phyloP scores from a whole-genome alignment of 2,797 vertebrate species.

The Aratinga solstitialis region DNA sequence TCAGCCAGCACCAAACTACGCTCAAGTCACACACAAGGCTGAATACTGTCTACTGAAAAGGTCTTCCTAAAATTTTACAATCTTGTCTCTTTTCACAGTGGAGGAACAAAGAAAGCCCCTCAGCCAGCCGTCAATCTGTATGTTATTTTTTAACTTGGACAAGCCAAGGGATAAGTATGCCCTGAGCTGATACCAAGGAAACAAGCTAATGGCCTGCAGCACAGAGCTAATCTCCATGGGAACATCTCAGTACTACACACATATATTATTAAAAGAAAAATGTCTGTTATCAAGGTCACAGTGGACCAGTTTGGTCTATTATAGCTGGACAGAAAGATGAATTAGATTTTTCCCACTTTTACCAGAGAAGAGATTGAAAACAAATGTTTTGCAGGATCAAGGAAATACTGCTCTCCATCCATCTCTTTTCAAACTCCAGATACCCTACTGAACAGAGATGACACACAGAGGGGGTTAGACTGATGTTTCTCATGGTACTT shows the following conservation, averaged over 20 bases:
- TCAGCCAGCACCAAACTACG: not conserved
- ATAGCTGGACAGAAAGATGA: constrained; percentile 18
- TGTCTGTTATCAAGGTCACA: constrained; percentile 31
- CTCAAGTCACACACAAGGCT: not conserved
- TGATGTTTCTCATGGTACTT: not conserved
- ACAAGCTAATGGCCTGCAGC: constrained; percentile 54
- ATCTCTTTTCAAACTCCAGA: not conserved
- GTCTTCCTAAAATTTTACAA: not conserved
- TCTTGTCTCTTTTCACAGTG: not conserved
- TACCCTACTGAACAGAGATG: not conserved
- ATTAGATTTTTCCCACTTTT: not conserved
- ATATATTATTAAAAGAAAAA: constrained; percentile 49
- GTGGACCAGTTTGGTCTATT: constrained; percentile 33
- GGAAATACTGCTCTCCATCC: not conserved
- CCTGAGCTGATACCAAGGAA: constrained; percentile 52
- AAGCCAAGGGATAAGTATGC: not conserved
- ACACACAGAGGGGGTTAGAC: not conserved
- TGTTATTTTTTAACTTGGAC: not conserved
- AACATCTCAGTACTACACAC: constrained; percentile 29
- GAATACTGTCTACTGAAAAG: not conserved
- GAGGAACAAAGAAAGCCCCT: not conserved
- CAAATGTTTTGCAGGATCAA: not conserved
- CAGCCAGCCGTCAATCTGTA: not conserved
- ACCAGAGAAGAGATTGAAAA: not conserved
- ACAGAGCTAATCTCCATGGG: constrained; percentile 51